Evolutionary conservation across 2,113 vertebrate species (phyloP), one percentile per base, ranked within the genome.

Genomic region (Pseudopodoces humilis): DNA sequence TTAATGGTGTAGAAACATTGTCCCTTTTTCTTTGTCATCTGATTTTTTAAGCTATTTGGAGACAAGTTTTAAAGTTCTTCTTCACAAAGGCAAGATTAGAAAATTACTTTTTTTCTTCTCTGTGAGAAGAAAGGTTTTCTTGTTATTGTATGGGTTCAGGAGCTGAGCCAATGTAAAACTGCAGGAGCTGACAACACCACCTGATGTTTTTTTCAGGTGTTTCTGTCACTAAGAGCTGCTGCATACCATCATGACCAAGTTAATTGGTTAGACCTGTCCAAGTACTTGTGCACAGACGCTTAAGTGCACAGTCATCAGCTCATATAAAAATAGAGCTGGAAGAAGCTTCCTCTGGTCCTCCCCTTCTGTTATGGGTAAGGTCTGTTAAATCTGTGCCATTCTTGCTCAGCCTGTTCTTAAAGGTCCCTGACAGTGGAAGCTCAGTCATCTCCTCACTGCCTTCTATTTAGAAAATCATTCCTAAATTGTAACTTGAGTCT

Each of bases 191-290:
- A 96, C 92, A 95, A 70, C 39, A 91, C 47, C 5, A 37, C 60
- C 84, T 92, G 87, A 85, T 75, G 44, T 69, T 87, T 92, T 83
- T 95, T 91, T 91, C 87, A 92, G 87, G 84, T 95, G 87, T 37
- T 95, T 94, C 82, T 94, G 82, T 92, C 87, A 90, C 75, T 62
- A 67, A 77, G 68, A 95, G 71, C 59, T 77, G 87, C 78, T 90
- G 85, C 75, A 83, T 64, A 91, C 87, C 55, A 67, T 95, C 90
- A 90, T 41, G 74, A 86, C 60, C 91, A 92, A 97, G 88, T 75
- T 95, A 96, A 97, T 94, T 97, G 83, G 85, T 94, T 94, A 88
- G 92, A 86, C 77, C 91, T 94, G 86, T 86, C 94, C 83, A 90
- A 89, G 44, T 72, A 72, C 35, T 71, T 78, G 69, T 94, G 88